Conservation (phyloP, 2,888 invertebrate genomes). For the Macaria notata region DNA sequence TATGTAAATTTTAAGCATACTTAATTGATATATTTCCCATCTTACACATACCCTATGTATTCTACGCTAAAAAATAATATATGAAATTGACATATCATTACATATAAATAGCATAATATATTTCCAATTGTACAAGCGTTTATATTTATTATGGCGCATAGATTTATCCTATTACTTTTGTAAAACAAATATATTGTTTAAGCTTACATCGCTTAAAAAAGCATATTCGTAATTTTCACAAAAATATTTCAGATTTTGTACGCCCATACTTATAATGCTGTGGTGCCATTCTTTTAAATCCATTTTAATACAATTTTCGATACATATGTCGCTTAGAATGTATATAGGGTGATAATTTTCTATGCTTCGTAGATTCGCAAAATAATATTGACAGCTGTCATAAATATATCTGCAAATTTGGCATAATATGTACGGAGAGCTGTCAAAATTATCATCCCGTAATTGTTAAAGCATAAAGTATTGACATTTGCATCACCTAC, state of each 20-base stretch:
- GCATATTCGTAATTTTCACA: constrained; percentile 42
- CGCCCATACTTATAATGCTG: constrained; percentile 49
- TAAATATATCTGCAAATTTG: not conserved
- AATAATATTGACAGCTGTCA: constrained; percentile 55
- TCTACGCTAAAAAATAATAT: constrained; percentile 31
- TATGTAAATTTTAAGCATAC: constrained; percentile 66
- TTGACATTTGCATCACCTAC: not conserved
- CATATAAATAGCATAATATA: constrained; percentile 8
- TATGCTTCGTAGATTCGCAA: constrained; percentile 2
- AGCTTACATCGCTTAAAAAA: constrained; percentile 46
- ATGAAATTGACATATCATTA: constrained; percentile 32
- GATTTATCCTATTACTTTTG: constrained; percentile 34
- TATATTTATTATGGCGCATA: constrained; percentile 59
- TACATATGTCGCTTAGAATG: too few species aligned
- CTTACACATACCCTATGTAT: constrained; percentile 16
- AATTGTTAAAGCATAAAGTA: too few species aligned
- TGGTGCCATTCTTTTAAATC: too few species aligned
- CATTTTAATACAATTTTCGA: too few species aligned
- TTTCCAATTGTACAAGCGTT: constrained; percentile 47
- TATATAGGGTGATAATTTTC: too few species aligned
- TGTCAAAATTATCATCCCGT: too few species aligned
- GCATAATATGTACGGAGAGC: too few species aligned
- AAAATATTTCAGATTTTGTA: constrained; percentile 58
- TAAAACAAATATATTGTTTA: constrained; percentile 56
- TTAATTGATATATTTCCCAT: constrained; percentile 50